Evolutionary conservation across 1,140 invertebrate species (phyloP), one percentile per base, ranked within the genome.

Genomic region (Amphibalanus amphitrite): DNA sequence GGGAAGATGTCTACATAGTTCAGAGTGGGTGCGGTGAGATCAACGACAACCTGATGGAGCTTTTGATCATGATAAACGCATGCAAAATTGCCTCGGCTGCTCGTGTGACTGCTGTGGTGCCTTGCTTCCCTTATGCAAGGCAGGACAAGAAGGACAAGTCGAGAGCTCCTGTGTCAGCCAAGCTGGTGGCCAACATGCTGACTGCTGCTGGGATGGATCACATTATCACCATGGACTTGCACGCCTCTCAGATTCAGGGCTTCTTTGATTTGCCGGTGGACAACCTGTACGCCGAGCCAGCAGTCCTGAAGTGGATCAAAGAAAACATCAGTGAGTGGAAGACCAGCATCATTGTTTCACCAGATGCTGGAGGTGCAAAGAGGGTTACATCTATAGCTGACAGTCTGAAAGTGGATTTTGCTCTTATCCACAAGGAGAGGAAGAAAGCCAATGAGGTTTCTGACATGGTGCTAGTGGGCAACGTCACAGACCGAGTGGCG

Each of bases 81-180:
- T 99, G 96, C 80, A 99, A 99, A 85, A 98, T 97, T 77, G 97
- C 97, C 26, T 98, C 96, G 69, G 95, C 96, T 26, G 94, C 91
- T 69, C 83, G 96, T 76, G 95, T 99, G 28, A 98, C 97, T 59
- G 97, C 96, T 70, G 96, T 99, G 69, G 96, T 99, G 76, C 97
- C 96, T 67, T 96, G 93, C 82, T 99, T 98, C 82, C 97, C 96
- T 0, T 99, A 99, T 82, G 95, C 97, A 59, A 83, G 97, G 74
- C 97, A 99, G 84, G 97, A 99, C 81, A 98, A 98, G 81, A 99
- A 98, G 84, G 96, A 98, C 80, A 98, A 98, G 91, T 97, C 93
- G 80, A 89, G 97, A 77, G 96, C 96, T 29, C 96, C 97, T 10
- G 99, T 99, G 73, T 96, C 95, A 68, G 97, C 97, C 4, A 99